These are phyloP conservation scores for Pogonomyrmex californicus DNA, from an alignment of 1,140 invertebrate species.

Conservation along the genomic window DNA sequence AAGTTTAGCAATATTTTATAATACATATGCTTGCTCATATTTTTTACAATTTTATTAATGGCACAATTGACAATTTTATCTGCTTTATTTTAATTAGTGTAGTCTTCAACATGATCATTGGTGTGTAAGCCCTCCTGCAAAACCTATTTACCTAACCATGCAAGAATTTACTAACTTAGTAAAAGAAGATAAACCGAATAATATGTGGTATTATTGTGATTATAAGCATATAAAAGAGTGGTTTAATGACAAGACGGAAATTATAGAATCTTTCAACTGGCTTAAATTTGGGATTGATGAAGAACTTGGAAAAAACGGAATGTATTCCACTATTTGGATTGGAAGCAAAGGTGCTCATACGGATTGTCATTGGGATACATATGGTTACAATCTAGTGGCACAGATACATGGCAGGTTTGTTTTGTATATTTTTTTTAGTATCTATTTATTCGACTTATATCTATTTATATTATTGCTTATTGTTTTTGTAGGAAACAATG, in stretches of 20 bases:
- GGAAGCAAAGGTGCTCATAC: slow-evolving; percentile 96
- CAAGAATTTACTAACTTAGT: slow-evolving; percentile 88
- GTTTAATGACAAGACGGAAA: slow-evolving; percentile 88
- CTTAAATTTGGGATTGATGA: slow-evolving; percentile 91
- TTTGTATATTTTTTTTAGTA: slow-evolving; percentile 4
- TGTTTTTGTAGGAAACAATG: slow-evolving; percentile 93
- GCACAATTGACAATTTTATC: not conserved
- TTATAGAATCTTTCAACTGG: slow-evolving; percentile 92
- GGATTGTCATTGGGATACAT: slow-evolving; percentile 97
- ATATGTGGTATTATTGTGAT: slow-evolving; percentile 93
- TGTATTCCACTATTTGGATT: slow-evolving; percentile 96
- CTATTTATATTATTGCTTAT: slow-evolving; percentile 3
- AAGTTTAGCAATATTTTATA: slow-evolving; percentile 56
- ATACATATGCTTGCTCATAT: not conserved
- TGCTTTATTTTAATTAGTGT: not conserved
- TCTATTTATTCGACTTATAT: not conserved
- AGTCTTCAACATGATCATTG: slow-evolving; percentile 90
- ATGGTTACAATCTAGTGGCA: slow-evolving; percentile 96
- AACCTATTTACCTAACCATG: slow-evolving; percentile 87
- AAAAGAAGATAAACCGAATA: slow-evolving; percentile 78
- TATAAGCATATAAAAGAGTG: slow-evolving; percentile 94
- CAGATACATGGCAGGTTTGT: slow-evolving; percentile 94
- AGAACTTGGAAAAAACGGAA: slow-evolving; percentile 84
- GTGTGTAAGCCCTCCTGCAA: slow-evolving; percentile 89
- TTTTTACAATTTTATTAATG: not conserved